Percentiles rank a stretch among this genome's conserved stretches.
Conservation (phyloP, 2,888 invertebrate genomes). For the Amblyteles armatorius region DNA sequence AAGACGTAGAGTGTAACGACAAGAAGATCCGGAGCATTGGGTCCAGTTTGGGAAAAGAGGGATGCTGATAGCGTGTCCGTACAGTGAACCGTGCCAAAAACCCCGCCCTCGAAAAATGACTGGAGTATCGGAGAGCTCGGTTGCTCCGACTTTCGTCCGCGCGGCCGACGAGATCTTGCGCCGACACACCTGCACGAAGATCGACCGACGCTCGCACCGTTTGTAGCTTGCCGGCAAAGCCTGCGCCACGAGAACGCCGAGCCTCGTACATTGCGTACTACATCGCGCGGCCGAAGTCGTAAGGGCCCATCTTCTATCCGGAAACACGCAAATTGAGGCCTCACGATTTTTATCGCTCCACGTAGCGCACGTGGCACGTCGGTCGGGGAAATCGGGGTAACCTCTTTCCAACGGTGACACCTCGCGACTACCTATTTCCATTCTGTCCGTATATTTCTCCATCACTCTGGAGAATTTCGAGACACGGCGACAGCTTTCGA, state of each 20-base stretch:
- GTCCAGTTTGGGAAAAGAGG: conserved; percentile 8
- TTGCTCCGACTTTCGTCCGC: not conserved
- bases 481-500: conserved; percentile 36
- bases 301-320: not conserved
- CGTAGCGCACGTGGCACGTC: conserved; percentile 61
- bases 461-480: conserved; percentile 19
- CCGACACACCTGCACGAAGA: not conserved
- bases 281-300: not conserved
- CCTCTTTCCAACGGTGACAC: conserved; percentile 70
- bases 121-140: conserved; percentile 34
- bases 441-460: conserved; percentile 6
- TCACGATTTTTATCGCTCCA: conserved; percentile 1
- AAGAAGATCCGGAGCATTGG: not conserved
- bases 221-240: conserved; percentile 35
- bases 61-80: conserved; percentile 21
- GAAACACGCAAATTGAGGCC: not conserved
- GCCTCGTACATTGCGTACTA: not conserved
- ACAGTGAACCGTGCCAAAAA: conserved; percentile 64
- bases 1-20: not conserved
- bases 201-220: not conserved
- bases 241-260: not conserved
- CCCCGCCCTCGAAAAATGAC: conserved; percentile 61
- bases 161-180: conserved; percentile 23
- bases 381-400: conserved; percentile 71
- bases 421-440: conserved; percentile 27